phyloP scores from a whole-genome alignment of 1,140 invertebrate genomes.

The Druon quercuslanigerum region DNA sequence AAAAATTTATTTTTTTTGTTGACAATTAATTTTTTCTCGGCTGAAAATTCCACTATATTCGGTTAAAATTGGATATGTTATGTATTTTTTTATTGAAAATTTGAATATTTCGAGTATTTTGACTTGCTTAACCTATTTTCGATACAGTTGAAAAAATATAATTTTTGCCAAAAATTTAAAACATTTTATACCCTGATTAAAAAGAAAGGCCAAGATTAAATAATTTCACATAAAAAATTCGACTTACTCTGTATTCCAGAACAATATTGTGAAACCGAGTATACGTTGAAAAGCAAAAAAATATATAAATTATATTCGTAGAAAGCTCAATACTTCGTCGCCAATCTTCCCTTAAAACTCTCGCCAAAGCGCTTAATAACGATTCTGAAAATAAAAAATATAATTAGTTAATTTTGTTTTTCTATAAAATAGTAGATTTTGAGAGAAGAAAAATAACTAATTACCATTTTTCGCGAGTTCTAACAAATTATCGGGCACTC shows the following conservation, averaged over 20 bases:
- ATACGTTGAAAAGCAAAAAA: constrained; percentile 98
- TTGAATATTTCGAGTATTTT: too few species aligned
- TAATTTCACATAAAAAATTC: constrained; percentile 35
- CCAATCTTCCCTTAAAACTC: constrained; percentile 98
- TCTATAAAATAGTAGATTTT: background rate
- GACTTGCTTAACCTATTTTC: too few species aligned
- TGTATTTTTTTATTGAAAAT: too few species aligned
- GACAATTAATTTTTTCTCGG: too few species aligned
- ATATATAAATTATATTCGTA: constrained; percentile 97
- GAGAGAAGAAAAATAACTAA: too few species aligned
- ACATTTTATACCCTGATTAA: too few species aligned
- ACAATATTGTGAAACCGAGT: constrained; percentile 96
- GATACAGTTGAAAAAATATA: too few species aligned
- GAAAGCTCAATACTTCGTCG: constrained; percentile 96
- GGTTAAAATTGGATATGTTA: too few species aligned
- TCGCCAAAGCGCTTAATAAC: constrained; percentile 94
- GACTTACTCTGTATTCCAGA: constrained; percentile 87
- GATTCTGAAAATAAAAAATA: constrained; percentile 83
- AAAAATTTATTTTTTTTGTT: too few species aligned
- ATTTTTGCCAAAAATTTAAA: too few species aligned
- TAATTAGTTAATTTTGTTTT: background rate
- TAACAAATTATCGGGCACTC: constrained; percentile 95
- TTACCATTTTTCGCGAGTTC: constrained; percentile 93
- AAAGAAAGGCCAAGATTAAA: too few species aligned
- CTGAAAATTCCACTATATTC: too few species aligned